Evolutionary conservation across 35 echinoderm and acorn worm species (phyloP), one percentile per base, ranked within the genome.

Genomic region (Ophioderma brevispina): DNA sequence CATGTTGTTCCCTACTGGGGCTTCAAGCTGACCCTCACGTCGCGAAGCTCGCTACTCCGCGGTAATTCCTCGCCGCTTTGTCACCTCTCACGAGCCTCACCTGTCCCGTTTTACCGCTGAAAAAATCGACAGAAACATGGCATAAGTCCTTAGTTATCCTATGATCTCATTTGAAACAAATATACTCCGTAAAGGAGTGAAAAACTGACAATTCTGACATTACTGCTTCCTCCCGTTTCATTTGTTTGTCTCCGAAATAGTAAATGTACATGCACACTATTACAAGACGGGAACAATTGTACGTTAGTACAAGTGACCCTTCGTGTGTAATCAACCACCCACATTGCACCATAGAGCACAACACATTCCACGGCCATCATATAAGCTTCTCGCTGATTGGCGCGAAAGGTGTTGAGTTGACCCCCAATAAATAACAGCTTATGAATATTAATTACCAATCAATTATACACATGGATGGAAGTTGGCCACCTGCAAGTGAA

Each of bases 21-120:
- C 59, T 70, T 70, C 59, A 70, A 70, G 59, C 59, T 70, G 59
- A 70, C 59, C 59, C 59, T 70, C 59, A 70, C 59, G 59, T 70
- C 59, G 59, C 59, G 59, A 70, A 70, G 59, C 59, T 30, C 28
- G 59, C 59, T 70, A 70, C 59, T 70, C 59, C 59, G 59, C 59
- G 59, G 59, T 70, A 70, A 70, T 13, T 70, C 59, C 59, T 13
- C 59, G n/a, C 59, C 23, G 59, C 59, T 70, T 13, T 30, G 4
- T n/a, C 59, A 25, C 59, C 59, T 70, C 23, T 70, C 6, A 3
- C 10, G 2, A 25, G 59, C 59, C 59, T 70, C 59, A 70, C 59
- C 59, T 70, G 59, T 70, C 59, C 59, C 59, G 59, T 25, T 70
- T 70, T 70, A 25, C n/a, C 59, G 59, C 59, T 70, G 59, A 70